phyloP scores from a whole-genome alignment of 2,888 invertebrate species.

The Xanthorhoe spadicearia region DNA sequence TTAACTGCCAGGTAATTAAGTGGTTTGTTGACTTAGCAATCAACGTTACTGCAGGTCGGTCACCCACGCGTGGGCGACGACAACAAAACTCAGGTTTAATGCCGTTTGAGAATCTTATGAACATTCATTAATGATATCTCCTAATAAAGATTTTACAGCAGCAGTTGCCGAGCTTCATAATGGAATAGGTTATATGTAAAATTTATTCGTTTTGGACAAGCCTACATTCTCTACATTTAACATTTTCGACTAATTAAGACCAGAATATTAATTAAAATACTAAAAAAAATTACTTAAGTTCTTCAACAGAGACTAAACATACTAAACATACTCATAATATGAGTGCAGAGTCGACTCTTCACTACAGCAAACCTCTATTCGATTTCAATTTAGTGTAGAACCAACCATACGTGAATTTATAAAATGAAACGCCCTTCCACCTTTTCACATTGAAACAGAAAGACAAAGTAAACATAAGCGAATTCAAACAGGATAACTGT shows the following conservation, averaged over 20 bases:
- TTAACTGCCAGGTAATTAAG: slow-evolving; percentile 51
- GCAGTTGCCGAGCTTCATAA: neutral
- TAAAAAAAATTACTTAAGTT: too few species aligned
- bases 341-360: neutral
- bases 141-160: slow-evolving; percentile 16
- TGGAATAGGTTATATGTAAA: neutral
- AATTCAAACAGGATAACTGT: neutral
- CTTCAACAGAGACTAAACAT: too few species aligned
- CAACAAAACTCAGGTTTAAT: slow-evolving; percentile 25
- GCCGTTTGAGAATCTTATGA: slow-evolving; percentile 15
- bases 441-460: too few species aligned
- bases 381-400: neutral
- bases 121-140: slow-evolving; percentile 21
- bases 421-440: too few species aligned
- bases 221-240: neutral
- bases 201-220: neutral
- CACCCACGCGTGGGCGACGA: slow-evolving; percentile 48
- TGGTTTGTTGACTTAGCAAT: slow-evolving; percentile 48
- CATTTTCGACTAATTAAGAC: neutral
- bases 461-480: too few species aligned
- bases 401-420: neutral
- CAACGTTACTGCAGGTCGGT: slow-evolving; percentile 51
- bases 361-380: too few species aligned
- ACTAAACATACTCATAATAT: too few species aligned
- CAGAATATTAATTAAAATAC: too few species aligned